Evolutionary conservation across 2,888 invertebrate genomes (phyloP).

Genomic region (Eupsilia transversa): DNA sequence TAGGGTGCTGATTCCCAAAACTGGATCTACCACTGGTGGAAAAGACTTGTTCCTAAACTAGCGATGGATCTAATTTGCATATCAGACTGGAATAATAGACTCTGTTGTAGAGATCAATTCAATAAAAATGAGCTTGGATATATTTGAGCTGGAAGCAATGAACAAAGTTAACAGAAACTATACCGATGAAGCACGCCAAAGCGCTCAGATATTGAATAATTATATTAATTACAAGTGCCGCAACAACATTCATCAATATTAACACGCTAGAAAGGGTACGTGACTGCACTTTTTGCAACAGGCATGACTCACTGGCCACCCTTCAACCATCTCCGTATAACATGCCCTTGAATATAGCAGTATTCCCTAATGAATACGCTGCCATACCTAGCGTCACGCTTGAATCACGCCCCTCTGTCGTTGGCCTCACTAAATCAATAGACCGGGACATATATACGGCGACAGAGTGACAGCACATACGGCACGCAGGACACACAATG

Average conservation of each 20-base stretch:
- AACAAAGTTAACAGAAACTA: slow-evolving; percentile 7
- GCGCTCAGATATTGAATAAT: slow-evolving; percentile 10
- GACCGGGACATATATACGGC: slow-evolving; percentile 71
- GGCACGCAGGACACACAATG: slow-evolving; percentile 52
- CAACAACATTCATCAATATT: slow-evolving; percentile 27
- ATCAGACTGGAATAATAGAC: no score
- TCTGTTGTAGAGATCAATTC: background rate
- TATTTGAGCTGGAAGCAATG: background rate
- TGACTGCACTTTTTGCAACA: slow-evolving; percentile 45
- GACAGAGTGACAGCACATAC: slow-evolving; percentile 38
- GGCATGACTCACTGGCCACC: slow-evolving; percentile 45
- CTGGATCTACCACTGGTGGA: background rate
- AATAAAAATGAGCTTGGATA: background rate
- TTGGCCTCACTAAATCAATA: slow-evolving; percentile 84
- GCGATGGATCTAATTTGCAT: background rate
- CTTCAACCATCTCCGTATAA: slow-evolving; percentile 33
- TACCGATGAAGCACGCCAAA: background rate
- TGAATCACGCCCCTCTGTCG: slow-evolving; percentile 85
- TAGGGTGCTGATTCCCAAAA: no score
- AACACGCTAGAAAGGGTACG: slow-evolving; percentile 23
- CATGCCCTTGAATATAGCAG: slow-evolving; percentile 65
- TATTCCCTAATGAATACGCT: slow-evolving; percentile 69
- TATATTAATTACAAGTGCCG: slow-evolving; percentile 5
- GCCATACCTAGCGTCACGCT: slow-evolving; percentile 74
- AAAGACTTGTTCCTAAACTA: background rate